These are phyloP conservation scores for Drosophila ezoana DNA, from an alignment of 2,888 invertebrate species.

Conservation along the genomic window DNA sequence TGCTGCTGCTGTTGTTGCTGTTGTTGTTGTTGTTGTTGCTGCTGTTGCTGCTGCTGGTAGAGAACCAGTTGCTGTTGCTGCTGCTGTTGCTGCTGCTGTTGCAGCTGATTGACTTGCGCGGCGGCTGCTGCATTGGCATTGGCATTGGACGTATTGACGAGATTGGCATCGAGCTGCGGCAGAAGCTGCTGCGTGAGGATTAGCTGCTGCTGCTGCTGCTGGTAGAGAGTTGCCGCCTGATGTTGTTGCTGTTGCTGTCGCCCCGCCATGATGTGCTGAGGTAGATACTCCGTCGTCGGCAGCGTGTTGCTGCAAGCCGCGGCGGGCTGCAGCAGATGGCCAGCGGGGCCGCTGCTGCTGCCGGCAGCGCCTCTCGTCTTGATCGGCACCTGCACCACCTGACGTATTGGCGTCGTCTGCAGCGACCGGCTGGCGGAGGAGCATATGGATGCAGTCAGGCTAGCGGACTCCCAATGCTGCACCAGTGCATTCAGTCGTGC, in stretches of 20 bases:
- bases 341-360: constrained; percentile 27
- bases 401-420: constrained; percentile 86
- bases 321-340: constrained; percentile 69
- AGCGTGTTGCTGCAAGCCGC: constrained; percentile 49
- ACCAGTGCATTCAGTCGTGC: constrained; percentile 89
- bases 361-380: constrained; percentile 51
- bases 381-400: constrained; percentile 84
- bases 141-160: constrained; percentile 83
- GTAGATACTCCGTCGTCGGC: constrained; percentile 82
- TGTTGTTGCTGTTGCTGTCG: constrained; percentile 61
- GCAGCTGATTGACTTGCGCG: constrained; percentile 76
- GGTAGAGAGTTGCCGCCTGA: constrained; percentile 50
- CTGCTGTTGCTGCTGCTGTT: constrained; percentile 74
- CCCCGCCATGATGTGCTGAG: constrained; percentile 78
- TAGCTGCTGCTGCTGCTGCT: constrained; percentile 55
- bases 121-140: constrained; percentile 80
- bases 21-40: constrained; percentile 65
- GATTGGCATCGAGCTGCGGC: constrained; percentile 74
- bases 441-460: constrained; percentile 86
- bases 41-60: constrained; percentile 65
- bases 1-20: constrained; percentile 65
- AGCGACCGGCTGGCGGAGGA: constrained; percentile 86
- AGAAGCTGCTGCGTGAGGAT: constrained; percentile 66
- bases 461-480: constrained; percentile 91
- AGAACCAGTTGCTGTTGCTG: constrained; percentile 64